phyloP scores from a whole-genome alignment of 2,888 invertebrate genomes.

The Cantharis flavilabris region DNA sequence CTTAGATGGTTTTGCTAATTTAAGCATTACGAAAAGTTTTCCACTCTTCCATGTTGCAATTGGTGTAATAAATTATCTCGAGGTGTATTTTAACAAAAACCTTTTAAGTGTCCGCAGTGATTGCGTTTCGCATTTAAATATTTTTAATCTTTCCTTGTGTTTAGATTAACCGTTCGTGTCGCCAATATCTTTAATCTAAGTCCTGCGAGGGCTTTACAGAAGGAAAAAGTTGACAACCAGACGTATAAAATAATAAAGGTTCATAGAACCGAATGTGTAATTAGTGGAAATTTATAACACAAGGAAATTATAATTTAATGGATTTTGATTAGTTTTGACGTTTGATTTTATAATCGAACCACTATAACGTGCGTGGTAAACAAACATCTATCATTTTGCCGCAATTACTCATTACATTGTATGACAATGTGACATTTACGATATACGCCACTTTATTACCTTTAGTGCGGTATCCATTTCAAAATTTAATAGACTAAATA shows the following conservation, averaged over 20 bases:
- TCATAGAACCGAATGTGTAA: background rate
- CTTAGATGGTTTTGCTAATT: too few species aligned
- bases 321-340: background rate
- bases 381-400: background rate
- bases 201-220: background rate
- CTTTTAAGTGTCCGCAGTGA: too few species aligned
- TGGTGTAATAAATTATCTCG: too few species aligned
- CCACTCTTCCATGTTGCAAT: too few species aligned
- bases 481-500: background rate
- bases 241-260: background rate
- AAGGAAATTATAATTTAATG: background rate
- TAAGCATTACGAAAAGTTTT: too few species aligned
- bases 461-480: background rate
- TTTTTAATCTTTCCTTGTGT: background rate
- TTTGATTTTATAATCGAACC: background rate
- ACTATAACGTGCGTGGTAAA: background rate
- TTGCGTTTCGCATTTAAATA: too few species aligned
- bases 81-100: too few species aligned
- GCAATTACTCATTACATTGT: background rate
- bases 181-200: background rate
- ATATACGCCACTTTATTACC: background rate
- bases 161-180: background rate
- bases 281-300: background rate
- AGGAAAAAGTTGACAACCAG: background rate
- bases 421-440: background rate